Percentiles rank a stretch among this genome's conserved stretches.
These are phyloP conservation scores for Rhagonycha lutea DNA, from an alignment of 2,888 invertebrate species.

Conservation along the genomic window DNA sequence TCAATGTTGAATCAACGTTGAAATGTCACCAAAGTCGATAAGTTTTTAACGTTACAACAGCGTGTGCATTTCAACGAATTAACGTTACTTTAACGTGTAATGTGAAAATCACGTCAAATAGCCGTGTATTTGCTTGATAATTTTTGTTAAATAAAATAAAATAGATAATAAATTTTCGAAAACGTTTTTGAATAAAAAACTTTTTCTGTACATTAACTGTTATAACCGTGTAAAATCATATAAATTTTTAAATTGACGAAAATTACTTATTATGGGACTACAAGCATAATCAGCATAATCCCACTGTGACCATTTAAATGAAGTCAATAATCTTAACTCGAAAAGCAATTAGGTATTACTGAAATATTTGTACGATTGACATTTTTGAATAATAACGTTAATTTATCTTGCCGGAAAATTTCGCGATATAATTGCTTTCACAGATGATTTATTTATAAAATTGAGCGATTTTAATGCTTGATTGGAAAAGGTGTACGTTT, in stretches of 20 bases:
- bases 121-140: no score
- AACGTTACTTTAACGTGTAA: no score
- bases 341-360: background rate
- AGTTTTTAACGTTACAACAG: no score
- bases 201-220: background rate
- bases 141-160: no score
- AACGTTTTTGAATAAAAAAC: no score
- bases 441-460: background rate
- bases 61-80: no score
- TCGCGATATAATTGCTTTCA: background rate
- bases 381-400: background rate
- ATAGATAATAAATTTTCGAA: no score
- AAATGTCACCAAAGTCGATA: no score
- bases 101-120: no score
- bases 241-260: background rate
- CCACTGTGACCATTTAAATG: background rate
- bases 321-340: background rate
- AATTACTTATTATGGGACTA: background rate
- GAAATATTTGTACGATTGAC: background rate
- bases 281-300: background rate
- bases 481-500: background rate
- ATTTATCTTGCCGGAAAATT: background rate
- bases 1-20: no score
- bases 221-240: background rate
- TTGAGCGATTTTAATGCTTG: slow-evolving; percentile 1